A percentile compares a stretch with the other conserved stretches of the same genome.
Evolutionary conservation across 2,113 vertebrate species (phyloP).

Genomic region (Mobula hypostoma): DNA sequence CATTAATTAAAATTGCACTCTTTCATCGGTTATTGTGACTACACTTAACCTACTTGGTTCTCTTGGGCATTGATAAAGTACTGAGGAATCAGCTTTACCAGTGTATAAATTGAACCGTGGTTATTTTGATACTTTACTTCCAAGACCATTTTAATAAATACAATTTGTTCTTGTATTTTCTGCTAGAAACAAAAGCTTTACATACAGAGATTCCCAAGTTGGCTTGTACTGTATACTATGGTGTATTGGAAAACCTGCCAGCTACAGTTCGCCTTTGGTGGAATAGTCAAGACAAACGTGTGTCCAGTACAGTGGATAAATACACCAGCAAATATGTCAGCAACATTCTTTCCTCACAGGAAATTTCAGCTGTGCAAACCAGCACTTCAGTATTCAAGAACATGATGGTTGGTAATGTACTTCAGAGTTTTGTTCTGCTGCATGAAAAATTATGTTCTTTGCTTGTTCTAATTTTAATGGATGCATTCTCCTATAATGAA

Average conservation of each 20-base stretch:
- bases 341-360: constrained; percentile 79
- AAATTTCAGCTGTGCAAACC: constrained; percentile 83
- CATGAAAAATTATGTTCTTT: neutral
- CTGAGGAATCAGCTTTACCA: neutral
- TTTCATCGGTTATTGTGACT: neutral
- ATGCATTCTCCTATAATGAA: neutral
- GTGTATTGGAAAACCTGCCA: constrained; percentile 83
- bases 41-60: neutral
- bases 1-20: neutral
- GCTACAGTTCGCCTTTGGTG: constrained; percentile 97
- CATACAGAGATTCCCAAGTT: constrained; percentile 79
- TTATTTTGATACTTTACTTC: neutral
- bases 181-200: constrained; percentile 58
- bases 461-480: neutral
- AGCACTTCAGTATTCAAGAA: constrained; percentile 85
- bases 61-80: neutral
- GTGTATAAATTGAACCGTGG: neutral
- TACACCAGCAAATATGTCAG: constrained; percentile 91
- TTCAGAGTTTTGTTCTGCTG: neutral
- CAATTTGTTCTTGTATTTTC: neutral
- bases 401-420: constrained; percentile 75
- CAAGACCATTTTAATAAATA: neutral
- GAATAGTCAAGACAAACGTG: constrained; percentile 92
- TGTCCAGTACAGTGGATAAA: constrained; percentile 80
- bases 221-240: constrained; percentile 87